These are phyloP conservation scores for Rattus norvegicus DNA, from an alignment of 2,113 vertebrate species.

Conservation along the genomic window DNA sequence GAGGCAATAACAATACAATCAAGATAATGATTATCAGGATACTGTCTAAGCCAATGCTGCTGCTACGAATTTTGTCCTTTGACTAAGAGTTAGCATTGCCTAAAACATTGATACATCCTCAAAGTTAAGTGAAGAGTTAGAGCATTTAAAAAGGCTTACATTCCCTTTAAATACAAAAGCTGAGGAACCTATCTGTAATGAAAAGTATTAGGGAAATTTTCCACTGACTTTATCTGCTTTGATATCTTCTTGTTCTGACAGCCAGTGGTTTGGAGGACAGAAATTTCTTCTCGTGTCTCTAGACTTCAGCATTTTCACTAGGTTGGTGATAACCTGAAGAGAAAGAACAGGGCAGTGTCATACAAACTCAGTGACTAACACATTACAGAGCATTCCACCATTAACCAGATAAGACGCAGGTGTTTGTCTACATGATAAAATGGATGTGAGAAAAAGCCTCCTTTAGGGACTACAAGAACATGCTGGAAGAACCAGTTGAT, in stretches of 20 bases:
- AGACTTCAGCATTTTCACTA: constrained; percentile 99
- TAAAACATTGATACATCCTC: background rate
- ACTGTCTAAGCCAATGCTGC: background rate
- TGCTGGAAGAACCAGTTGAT: background rate
- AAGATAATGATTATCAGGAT: background rate
- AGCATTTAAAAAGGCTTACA: background rate
- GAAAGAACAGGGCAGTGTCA: constrained; percentile 51
- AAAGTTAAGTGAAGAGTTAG: background rate
- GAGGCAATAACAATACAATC: background rate
- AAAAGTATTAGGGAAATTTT: background rate
- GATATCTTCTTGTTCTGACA: constrained; percentile 97
- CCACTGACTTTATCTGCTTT: constrained; percentile 94
- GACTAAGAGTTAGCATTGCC: too few species aligned
- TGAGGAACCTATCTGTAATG: background rate
- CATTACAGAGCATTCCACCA: fast-evolving
- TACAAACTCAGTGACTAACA: background rate
- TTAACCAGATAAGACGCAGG: background rate
- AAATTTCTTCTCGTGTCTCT: constrained; percentile 96
- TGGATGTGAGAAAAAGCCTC: background rate
- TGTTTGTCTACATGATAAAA: background rate
- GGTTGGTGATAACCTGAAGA: constrained; percentile 96
- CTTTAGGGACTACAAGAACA: background rate
- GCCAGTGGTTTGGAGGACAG: constrained; percentile 97
- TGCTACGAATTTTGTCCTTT: fast-evolving
- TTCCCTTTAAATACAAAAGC: background rate